Base-by-base conservation (phyloP, 37 sponge, comb jelly and placozoan species). In the Aphrocallistes beatrix region DNA sequence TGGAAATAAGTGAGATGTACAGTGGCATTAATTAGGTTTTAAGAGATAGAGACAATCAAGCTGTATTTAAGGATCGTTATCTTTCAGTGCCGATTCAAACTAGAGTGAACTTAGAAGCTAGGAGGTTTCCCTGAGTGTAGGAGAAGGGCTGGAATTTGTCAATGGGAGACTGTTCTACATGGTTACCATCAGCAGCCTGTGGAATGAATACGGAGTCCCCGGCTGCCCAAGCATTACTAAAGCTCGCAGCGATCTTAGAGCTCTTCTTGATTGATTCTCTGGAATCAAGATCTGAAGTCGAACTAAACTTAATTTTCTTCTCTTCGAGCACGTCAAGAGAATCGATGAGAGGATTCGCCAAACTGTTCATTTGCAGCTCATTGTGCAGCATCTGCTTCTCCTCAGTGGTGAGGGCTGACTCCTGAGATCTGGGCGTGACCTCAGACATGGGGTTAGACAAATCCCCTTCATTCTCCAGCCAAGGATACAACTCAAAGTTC, bases 371-470 rank as follows among this genome's bases (percentile, higher is more conserved):
- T 30, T 60, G 75, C 75, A 60, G 34, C n/a, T 60, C 75, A 60
- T 60, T 60, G 34, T 60, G 75, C 75, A 60, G 75, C 75, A 60
- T 60, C 21, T 60, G 75, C n/a, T 60, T 60, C 34, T 60, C 75
- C n/a, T 60, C 75, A 60, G 1, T 60, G 3, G 75, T 60, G 17
- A 60, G 75, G 6, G 75, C 75, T 60, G 75, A 60, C 75, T 60
- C 75, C 34, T 60, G 75, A 30, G 75, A 60, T 28, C 75, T 21
- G 3, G 75, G 75, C n/a, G 75, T 60, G 75, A 60, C 75, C 13
- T 42, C 45, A 42, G 45, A 42, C 34, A 25, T 30, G n/a, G 17
- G 8, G n/a, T 60, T 60, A 60, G 75, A 3, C n/a, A 60, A 60
- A 25, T 60, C 75, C 3, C 75, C 75, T 19, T 30, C 75, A 60